Percentiles rank a stretch among this genome's conserved stretches.
Conservation (phyloP, 2,113 vertebrate species). For the Sphaerodactylus townsendi region DNA sequence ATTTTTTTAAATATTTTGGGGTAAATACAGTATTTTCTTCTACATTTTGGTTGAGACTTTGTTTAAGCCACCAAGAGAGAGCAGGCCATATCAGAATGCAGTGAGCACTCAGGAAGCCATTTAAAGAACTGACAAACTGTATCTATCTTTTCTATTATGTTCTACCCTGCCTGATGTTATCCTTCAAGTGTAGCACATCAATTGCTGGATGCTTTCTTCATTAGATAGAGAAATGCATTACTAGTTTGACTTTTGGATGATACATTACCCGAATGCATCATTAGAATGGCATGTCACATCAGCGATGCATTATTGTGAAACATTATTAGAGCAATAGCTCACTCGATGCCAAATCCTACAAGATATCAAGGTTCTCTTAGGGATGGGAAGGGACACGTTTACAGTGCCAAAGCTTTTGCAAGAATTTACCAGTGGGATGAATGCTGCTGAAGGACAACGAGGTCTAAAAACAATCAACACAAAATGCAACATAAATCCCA, state of each 20-base stretch:
- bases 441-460: slow-evolving; percentile 47
- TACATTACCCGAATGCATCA: slow-evolving; percentile 75
- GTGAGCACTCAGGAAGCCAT: background rate
- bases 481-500: slow-evolving; percentile 5
- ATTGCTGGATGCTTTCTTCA: slow-evolving; percentile 40
- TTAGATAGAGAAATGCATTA: slow-evolving; percentile 63
- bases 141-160: slow-evolving; percentile 29
- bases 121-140: slow-evolving; percentile 31
- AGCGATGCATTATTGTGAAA: slow-evolving; percentile 68
- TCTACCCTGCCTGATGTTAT: background rate
- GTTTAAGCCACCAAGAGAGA: slow-evolving; percentile 1
- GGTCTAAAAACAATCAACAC: slow-evolving; percentile 47
- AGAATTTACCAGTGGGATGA: slow-evolving; percentile 31
- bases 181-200: slow-evolving; percentile 42
- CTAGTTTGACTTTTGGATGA: slow-evolving; percentile 71
- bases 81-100: background rate
- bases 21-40: background rate
- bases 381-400: slow-evolving; percentile 15
- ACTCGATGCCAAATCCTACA: slow-evolving; percentile 67
- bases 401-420: slow-evolving; percentile 46
- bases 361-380: slow-evolving; percentile 15
- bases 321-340: slow-evolving; percentile 76
- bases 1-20: slow-evolving; percentile 31
- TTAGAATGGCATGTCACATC: slow-evolving; percentile 72
- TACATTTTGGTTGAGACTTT: background rate